Conservation (phyloP, 2,888 invertebrate species). For the Trypoxylon attenuatum region DNA sequence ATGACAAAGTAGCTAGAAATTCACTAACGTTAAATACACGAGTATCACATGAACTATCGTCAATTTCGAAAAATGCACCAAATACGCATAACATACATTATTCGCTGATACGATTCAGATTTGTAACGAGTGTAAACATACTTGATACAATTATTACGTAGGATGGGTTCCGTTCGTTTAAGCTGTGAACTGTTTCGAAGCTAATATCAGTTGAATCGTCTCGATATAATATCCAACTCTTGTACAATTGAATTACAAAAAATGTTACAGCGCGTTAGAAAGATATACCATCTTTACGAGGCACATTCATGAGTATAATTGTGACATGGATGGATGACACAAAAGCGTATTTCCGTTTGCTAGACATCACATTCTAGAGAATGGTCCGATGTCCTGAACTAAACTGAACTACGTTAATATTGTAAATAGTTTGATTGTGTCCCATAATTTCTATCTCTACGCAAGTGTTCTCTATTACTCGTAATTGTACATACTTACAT, state of each 20-base stretch:
- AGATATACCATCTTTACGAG: slow-evolving; percentile 3
- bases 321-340: slow-evolving; percentile 5
- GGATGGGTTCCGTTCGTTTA: slow-evolving; percentile 24
- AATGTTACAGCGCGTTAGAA: background rate
- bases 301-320: slow-evolving; percentile 5
- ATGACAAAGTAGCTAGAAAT: slow-evolving; percentile 32
- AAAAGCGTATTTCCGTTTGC: slow-evolving; percentile 10
- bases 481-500: slow-evolving; percentile 58
- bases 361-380: slow-evolving; percentile 18
- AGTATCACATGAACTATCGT: slow-evolving; percentile 30
- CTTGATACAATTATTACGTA: background rate
- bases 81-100: slow-evolving; percentile 27
- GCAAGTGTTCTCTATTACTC: slow-evolving; percentile 54
- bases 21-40: slow-evolving; percentile 23
- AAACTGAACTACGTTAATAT: slow-evolving; percentile 52
- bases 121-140: background rate
- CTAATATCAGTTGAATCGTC: slow-evolving; percentile 7
- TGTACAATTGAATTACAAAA: background rate
- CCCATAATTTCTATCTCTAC: slow-evolving; percentile 58
- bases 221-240: slow-evolving; percentile 7
- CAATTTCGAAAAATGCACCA: slow-evolving; percentile 41
- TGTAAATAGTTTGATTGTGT: slow-evolving; percentile 66
- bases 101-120: slow-evolving; percentile 4
- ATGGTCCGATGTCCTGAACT: slow-evolving; percentile 35
- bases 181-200: slow-evolving; percentile 6